Evolutionary conservation across 2,797 vertebrate species (phyloP), one percentile per base, ranked within the genome.

Genomic region (Orestias chungarensis): DNA sequence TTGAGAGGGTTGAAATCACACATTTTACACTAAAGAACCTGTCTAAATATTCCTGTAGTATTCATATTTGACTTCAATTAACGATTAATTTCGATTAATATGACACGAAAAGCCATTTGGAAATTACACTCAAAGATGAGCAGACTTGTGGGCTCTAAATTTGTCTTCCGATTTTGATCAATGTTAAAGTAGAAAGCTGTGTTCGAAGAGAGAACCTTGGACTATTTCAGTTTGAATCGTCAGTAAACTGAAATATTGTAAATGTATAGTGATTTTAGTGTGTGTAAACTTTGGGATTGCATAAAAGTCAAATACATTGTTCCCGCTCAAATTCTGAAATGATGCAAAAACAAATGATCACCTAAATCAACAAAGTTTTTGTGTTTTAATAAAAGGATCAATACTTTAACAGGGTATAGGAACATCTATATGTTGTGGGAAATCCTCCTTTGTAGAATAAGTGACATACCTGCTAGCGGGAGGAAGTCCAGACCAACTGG

Each of bases 401-500:
- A n/a, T n/a, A n/a, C 4, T 25, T 42, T 33, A 6, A 59, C 64
- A 47, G 42, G 52, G 17, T 43, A 29, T 71, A 57, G 38, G 9
- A n/a, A 31, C 29, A 33, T 4, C 54, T 29, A 44, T n/a, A 35
- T 40, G 8, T 20, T 40, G 54, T 59, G 61, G 69, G 50, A 65
- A 70, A 62, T 20, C 33, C 14, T 7, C n/a, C 31, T 25, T 1
- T 61, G 38, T 31, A 44, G 65, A 66, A 18, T 20, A 33, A 31
- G 18, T 33, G 31, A 57, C 31, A 57, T 29, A 33, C 68, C 62
- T 68, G 47, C 55, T 43, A 64, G 49, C 50, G 20, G 75, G 59
- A 84, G 70, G 76, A 46, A 50, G 61, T 86, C 70, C 71, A 74
- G 62, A 75, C 8, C 1, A 42, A 42, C 40, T 69, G 47, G 68